These are phyloP conservation scores for Panthera uncia DNA, from an alignment of 2,113 vertebrate species.

Conservation along the genomic window DNA sequence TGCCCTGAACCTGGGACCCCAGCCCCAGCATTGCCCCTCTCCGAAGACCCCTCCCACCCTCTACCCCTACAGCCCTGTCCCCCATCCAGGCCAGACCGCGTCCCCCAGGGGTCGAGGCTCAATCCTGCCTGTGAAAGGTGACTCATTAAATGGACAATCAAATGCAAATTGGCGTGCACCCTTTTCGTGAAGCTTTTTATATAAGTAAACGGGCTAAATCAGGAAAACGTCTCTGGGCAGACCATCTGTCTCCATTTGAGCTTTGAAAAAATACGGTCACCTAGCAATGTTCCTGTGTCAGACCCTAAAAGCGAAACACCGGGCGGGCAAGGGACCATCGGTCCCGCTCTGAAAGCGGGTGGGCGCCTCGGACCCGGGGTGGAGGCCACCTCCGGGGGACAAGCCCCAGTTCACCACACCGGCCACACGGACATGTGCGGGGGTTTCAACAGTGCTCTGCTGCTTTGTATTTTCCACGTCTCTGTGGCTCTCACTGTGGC, in stretches of 20 bases:
- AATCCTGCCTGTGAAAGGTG: not conserved
- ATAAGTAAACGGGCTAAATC: conserved; percentile 50
- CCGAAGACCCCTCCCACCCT: accelerated
- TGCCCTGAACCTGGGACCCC: not conserved
- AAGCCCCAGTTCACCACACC: accelerated
- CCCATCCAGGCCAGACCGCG: accelerated
- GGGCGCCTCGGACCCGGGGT: accelerated
- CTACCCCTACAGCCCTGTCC: not conserved
- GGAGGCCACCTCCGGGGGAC: accelerated
- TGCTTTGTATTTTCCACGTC: not conserved
- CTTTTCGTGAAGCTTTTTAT: not conserved
- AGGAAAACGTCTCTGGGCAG: conserved; percentile 25
- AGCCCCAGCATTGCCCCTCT: accelerated
- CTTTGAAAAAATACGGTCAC: conserved; percentile 50
- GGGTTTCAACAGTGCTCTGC: accelerated
- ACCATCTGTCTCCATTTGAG: conserved; percentile 61
- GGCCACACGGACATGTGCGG: accelerated
- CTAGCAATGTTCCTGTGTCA: conserved; percentile 21
- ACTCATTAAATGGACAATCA: not conserved
- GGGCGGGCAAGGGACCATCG: not conserved
- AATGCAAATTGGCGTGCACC: not conserved
- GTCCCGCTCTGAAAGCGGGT: accelerated
- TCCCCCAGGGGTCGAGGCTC: accelerated
- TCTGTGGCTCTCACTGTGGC: not conserved
- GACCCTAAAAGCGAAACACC: not conserved